Conservation (phyloP, 1,140 invertebrate genomes). For the Rhyacophila brunnea region DNA sequence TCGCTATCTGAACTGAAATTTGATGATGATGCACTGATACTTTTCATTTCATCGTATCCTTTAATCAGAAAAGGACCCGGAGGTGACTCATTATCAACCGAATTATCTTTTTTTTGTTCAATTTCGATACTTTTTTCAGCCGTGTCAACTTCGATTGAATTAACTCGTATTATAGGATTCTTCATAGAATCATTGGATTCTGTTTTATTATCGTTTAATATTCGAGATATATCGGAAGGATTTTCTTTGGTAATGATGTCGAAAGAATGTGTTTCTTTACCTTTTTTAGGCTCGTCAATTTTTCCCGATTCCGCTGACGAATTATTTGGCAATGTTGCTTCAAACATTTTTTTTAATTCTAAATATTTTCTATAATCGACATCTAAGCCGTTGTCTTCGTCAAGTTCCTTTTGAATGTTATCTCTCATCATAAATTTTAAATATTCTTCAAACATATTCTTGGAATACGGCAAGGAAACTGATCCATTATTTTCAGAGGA, state of each 20-base stretch:
- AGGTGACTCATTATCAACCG: not conserved
- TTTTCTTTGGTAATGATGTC: not conserved
- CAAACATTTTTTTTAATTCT: slow-evolving; percentile 27
- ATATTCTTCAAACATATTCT: slow-evolving; percentile 23
- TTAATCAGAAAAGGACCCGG: not conserved
- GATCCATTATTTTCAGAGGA: slow-evolving; percentile 9
- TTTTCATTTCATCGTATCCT: slow-evolving; percentile 11
- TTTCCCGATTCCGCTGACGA: not conserved
- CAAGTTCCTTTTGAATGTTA: not conserved
- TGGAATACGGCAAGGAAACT: slow-evolving; percentile 12
- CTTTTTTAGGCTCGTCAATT: not conserved
- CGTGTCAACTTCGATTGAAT: not conserved
- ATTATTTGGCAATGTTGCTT: slow-evolving; percentile 4
- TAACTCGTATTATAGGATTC: not conserved
- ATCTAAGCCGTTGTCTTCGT: slow-evolving; percentile 2
- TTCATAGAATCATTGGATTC: not conserved
- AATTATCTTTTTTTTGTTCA: not conserved
- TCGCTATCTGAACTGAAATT: slow-evolving; percentile 27
- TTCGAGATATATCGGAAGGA: not conserved
- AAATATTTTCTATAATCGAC: slow-evolving; percentile 27
- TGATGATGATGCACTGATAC: slow-evolving; percentile 21
- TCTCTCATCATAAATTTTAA: slow-evolving; percentile 11
- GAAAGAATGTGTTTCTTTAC: not conserved
- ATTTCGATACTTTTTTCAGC: no score
- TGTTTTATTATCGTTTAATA: not conserved